Evolutionary conservation across 2,797 vertebrate genomes (phyloP).

Genomic region (Onychomys torridus): DNA sequence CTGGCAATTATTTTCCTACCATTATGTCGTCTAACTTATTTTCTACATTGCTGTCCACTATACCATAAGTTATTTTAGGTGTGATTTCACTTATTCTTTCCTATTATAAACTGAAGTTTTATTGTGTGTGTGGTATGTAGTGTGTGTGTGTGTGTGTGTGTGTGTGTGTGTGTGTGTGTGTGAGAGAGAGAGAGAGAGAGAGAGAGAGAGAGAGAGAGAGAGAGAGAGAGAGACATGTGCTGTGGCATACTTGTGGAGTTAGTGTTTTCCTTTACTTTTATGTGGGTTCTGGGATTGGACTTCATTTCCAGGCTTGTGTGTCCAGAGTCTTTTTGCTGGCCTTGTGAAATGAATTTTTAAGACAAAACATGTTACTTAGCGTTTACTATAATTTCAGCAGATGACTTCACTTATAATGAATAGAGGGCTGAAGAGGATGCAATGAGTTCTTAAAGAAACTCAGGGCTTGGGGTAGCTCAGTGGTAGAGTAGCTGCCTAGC

Average conservation of each 20-base stretch:
- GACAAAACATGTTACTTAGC: slow-evolving; percentile 15
- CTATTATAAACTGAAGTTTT: slow-evolving; percentile 32
- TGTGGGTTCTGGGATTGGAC: neutral
- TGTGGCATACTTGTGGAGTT: neutral
- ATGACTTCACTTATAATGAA: slow-evolving; percentile 52
- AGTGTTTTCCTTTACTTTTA: neutral
- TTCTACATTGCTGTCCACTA: neutral
- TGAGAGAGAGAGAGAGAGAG: no score
- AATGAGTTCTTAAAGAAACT: slow-evolving; percentile 28
- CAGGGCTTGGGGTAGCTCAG: neutral
- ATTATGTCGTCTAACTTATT: neutral
- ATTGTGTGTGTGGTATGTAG: neutral
- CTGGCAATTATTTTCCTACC: slow-evolving; percentile 41
- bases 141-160: neutral
- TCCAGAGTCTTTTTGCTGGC: neutral
- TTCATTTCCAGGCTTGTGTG: neutral
- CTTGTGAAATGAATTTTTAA: slow-evolving; percentile 53
- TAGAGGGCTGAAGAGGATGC: neutral
- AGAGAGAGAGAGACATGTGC: neutral
- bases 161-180: no score
- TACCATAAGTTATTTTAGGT: slow-evolving; percentile 7
- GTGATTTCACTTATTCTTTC: slow-evolving; percentile 54
- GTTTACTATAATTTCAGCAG: slow-evolving; percentile 39
- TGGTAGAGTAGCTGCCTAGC: neutral
- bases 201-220: no score